Evolutionary conservation across 2,113 vertebrate genomes (phyloP).

Genomic region (Prunella fulvescens): DNA sequence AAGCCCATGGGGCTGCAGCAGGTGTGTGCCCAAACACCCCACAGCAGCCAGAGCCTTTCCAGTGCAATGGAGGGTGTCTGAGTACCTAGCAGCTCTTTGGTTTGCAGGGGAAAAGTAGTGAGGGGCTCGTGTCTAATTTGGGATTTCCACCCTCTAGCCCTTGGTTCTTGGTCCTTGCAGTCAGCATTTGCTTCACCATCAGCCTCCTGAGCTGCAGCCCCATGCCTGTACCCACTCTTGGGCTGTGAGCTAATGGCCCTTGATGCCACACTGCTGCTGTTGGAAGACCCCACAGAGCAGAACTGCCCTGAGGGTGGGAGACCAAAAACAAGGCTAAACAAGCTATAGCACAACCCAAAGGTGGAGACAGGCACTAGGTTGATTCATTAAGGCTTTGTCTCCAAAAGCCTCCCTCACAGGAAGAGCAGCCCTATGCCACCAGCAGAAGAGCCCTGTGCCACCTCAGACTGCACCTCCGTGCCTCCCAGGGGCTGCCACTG

Average conservation of each 20-base stretch:
- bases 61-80: fast-evolving
- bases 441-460: background rate
- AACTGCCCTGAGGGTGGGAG: background rate
- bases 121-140: background rate
- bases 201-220: background rate
- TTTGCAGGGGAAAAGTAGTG: background rate
- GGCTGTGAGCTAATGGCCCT: background rate
- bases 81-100: background rate
- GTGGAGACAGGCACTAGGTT: background rate
- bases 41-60: background rate
- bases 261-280: background rate
- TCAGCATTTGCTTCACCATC: fast-evolving
- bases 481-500: background rate
- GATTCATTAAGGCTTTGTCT: background rate
- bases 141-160: background rate
- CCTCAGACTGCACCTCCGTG: fast-evolving
- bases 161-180: background rate
- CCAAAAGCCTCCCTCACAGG: background rate
- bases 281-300: background rate
- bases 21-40: background rate
- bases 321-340: background rate
- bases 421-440: background rate
- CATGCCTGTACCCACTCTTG: fast-evolving
- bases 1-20: background rate
- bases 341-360: background rate